A percentile compares a stretch with the other conserved stretches of the same genome.
These are phyloP conservation scores for Oxyura jamaicensis DNA, from an alignment of 2,113 vertebrate species.

Conservation along the genomic window DNA sequence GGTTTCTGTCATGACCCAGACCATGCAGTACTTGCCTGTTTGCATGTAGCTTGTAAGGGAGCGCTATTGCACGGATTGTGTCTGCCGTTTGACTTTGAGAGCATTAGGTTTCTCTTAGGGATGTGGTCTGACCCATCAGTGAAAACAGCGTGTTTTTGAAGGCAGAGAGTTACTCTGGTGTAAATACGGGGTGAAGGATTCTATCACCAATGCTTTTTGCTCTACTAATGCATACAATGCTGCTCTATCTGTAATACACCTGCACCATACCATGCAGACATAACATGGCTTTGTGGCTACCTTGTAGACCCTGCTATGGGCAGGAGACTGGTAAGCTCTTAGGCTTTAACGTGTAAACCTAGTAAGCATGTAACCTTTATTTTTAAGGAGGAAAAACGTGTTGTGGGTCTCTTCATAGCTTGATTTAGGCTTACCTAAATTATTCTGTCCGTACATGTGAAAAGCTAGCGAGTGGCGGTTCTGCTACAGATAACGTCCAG, in stretches of 20 bases:
- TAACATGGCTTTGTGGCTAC: background rate
- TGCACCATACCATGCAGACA: rapidly evolving
- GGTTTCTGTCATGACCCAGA: background rate
- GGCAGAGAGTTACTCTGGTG: background rate
- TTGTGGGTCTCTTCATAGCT: background rate
- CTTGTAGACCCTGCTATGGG: background rate
- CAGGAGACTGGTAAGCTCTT: background rate
- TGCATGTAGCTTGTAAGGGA: background rate
- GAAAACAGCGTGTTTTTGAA: background rate
- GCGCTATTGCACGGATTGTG: background rate
- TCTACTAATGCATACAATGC: background rate
- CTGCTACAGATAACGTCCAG: background rate
- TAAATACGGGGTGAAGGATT: background rate
- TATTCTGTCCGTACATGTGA: background rate
- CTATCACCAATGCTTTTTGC: background rate
- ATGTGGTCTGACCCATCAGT: background rate
- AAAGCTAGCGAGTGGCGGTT: background rate
- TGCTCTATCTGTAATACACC: background rate
- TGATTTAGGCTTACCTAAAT: conserved; percentile 10
- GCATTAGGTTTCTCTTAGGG: rapidly evolving
- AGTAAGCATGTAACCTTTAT: background rate
- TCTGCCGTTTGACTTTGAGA: background rate
- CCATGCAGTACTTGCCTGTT: background rate
- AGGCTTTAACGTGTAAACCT: background rate
- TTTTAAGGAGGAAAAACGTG: background rate